Evolutionary conservation across 64 coral and sea anemone species (phyloP).

Genomic region (Stichodactyla mertensii): DNA sequence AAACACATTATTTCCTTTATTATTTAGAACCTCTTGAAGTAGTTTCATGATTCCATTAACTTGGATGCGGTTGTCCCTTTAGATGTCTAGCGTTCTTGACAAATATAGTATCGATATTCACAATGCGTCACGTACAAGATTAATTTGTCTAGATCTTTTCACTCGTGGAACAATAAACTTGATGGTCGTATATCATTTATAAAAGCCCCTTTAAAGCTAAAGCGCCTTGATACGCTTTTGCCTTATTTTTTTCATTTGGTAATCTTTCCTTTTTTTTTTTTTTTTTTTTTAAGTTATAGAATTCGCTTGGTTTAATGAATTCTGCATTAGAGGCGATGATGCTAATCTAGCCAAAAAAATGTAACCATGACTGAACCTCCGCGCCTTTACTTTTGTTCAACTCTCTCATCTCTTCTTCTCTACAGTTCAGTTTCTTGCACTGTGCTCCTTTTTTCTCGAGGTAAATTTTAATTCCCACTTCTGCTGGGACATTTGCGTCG

Average conservation of each 20-base stretch:
- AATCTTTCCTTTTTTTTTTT: not conserved
- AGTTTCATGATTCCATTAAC: not conserved
- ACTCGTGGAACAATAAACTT: not conserved
- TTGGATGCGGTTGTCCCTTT: not conserved
- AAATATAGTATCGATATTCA: not conserved
- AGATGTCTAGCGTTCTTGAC: not conserved
- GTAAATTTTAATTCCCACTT: constrained; percentile 10
- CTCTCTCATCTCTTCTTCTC: constrained; percentile 2
- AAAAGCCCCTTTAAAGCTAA: not conserved
- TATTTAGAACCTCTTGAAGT: not conserved
- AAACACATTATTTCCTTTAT: not conserved
- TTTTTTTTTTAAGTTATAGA: not conserved
- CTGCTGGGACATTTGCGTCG: not conserved
- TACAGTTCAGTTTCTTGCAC: not conserved
- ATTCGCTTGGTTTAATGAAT: not conserved
- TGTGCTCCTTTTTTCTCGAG: not conserved
- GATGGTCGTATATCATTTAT: not conserved
- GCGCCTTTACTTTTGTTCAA: not conserved
- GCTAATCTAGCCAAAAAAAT: constrained; percentile 13
- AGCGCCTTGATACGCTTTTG: not conserved
- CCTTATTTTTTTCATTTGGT: not conserved
- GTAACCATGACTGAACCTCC: constrained; percentile 14
- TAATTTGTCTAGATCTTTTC: not conserved
- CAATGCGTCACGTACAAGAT: not conserved
- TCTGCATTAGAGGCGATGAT: not conserved